Conservation (phyloP, 2,888 invertebrate species). For the Iselma pallidipennis region DNA sequence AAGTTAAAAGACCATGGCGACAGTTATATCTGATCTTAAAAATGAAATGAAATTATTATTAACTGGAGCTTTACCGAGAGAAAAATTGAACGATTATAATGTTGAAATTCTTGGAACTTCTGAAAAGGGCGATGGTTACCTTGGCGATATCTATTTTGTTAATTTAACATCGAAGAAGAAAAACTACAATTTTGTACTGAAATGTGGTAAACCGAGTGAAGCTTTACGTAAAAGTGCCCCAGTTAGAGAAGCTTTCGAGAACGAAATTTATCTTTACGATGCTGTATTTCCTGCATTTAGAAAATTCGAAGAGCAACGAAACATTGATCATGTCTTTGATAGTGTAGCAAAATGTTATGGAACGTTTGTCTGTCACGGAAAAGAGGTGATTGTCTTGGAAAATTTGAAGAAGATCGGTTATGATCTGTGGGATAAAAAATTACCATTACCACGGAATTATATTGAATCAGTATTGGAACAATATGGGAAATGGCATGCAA, state of each 20-base stretch:
- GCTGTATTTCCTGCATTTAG: slow-evolving; percentile 3
- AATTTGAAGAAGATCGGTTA: slow-evolving; percentile 35
- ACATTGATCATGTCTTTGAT: neutral
- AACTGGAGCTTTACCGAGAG: neutral
- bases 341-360: slow-evolving; percentile 15
- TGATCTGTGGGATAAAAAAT: slow-evolving; percentile 29
- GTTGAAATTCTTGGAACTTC: slow-evolving; percentile 6
- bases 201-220: slow-evolving; percentile 10
- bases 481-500: too few relatives aligned
- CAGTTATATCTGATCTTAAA: neutral
- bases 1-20: too few relatives aligned
- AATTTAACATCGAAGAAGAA: neutral
- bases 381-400: slow-evolving; percentile 24
- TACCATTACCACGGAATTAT: slow-evolving; percentile 37
- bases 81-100: neutral
- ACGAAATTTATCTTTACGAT: slow-evolving; percentile 13
- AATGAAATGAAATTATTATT: slow-evolving; percentile 1
- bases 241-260: neutral
- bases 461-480: slow-evolving; percentile 32
- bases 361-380: neutral
- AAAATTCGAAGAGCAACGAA: slow-evolving; percentile 5
- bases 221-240: neutral
- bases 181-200: slow-evolving; percentile 11
- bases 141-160: slow-evolving; percentile 11
- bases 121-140: slow-evolving; percentile 15